These are phyloP conservation scores for Pygocentrus nattereri DNA, from an alignment of 2,797 vertebrate genomes.

Conservation along the genomic window DNA sequence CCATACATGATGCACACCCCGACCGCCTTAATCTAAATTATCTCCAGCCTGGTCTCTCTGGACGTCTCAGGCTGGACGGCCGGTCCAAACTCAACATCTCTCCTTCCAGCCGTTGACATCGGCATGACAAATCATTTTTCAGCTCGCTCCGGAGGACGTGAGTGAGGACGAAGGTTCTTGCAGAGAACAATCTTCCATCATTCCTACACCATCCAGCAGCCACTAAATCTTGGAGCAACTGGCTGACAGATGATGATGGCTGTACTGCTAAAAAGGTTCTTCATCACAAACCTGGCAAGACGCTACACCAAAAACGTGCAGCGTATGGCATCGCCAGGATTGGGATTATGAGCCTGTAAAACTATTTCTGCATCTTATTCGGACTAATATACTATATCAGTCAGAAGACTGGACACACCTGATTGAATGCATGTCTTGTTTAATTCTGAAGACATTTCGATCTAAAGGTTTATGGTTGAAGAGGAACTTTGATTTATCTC, in stretches of 20 bases:
- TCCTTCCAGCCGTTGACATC: constrained; percentile 18
- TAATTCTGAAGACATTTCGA: no score
- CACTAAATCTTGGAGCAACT: not conserved
- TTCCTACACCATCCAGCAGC: not conserved
- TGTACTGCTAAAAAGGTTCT: not conserved
- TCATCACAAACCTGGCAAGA: not conserved
- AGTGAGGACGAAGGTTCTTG: constrained; percentile 36
- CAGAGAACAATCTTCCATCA: constrained; percentile 39
- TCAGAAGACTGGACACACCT: no score
- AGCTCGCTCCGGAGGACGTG: constrained; percentile 41
- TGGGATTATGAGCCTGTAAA: no score
- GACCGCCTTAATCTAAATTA: constrained; percentile 42
- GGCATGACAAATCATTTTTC: constrained; percentile 42
- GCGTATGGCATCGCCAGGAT: no score
- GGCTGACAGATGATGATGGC: not conserved
- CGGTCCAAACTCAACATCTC: constrained; percentile 41
- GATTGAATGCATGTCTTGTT: no score
- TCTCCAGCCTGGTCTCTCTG: constrained; percentile 42
- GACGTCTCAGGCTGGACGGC: not conserved
- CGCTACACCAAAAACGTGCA: not conserved
- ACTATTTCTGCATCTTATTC: no score
- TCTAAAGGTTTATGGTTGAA: no score
- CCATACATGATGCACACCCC: constrained; percentile 33
- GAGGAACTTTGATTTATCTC: no score
- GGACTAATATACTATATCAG: no score